Conservation (phyloP, 2,113 vertebrate species). For the Chamaetylas fuelleborni region DNA sequence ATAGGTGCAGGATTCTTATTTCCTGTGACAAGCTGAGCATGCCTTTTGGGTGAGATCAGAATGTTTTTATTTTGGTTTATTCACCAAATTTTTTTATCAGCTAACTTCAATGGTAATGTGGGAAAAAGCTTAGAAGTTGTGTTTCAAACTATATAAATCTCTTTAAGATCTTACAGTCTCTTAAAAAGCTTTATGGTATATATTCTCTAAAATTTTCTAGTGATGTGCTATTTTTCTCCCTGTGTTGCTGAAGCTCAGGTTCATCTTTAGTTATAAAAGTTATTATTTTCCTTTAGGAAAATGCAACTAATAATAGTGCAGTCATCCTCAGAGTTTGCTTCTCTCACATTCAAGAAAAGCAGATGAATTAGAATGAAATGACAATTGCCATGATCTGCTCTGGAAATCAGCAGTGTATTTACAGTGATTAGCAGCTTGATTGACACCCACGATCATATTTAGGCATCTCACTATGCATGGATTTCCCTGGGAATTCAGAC, state of each 20-base stretch:
- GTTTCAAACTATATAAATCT: neutral
- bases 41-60: conserved; percentile 11
- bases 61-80: conserved; percentile 47
- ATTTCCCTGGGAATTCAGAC: conserved; percentile 52
- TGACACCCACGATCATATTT: neutral
- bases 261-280: neutral
- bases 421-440: neutral
- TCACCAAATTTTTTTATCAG: neutral
- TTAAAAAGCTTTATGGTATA: neutral
- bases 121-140: neutral
- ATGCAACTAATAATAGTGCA: neutral
- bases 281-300: neutral
- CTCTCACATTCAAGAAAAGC: neutral
- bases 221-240: neutral
- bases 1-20: conserved; percentile 9
- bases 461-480: neutral
- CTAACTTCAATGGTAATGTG: neutral
- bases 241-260: neutral
- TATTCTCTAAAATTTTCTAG: neutral
- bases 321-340: neutral
- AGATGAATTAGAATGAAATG: neutral
- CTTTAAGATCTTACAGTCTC: neutral
- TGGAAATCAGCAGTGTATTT: neutral
- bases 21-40: neutral
- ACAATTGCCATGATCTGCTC: neutral